Evolutionary conservation across 2,888 invertebrate genomes (phyloP).

Genomic region (Petrolisthes cinctipes): DNA sequence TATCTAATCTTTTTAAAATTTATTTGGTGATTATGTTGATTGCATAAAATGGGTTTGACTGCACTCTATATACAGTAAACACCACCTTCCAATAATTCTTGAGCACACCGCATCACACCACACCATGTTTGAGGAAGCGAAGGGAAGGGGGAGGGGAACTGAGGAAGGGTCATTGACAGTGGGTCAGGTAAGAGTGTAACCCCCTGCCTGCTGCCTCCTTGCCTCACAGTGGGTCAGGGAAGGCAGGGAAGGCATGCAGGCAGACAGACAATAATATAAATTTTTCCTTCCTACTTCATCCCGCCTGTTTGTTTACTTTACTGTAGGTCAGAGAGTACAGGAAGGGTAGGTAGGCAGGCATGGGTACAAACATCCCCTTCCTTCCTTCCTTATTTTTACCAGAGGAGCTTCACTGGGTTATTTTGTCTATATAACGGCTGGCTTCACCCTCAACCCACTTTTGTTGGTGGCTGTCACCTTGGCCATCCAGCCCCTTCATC

Average conservation of each 20-base stretch:
- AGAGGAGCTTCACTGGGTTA: background rate
- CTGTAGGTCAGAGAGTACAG: no score
- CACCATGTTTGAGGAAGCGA: background rate
- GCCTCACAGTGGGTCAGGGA: background rate
- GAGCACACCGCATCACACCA: no score
- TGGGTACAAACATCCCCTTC: background rate
- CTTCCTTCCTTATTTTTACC: background rate
- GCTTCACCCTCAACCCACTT: background rate
- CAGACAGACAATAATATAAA: background rate
- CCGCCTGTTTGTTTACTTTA: no score
- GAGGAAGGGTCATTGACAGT: conserved; percentile 9
- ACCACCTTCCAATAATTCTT: no score
- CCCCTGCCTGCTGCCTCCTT: no score
- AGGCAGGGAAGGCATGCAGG: background rate
- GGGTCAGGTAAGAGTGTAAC: background rate
- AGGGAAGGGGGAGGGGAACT: background rate
- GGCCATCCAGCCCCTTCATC: background rate
- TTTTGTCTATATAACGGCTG: background rate
- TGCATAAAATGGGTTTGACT: no score
- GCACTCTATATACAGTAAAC: no score
- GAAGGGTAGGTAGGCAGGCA: no score
- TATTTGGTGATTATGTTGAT: no score
- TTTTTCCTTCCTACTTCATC: background rate
- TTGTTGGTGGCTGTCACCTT: background rate
- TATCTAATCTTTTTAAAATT: no score